Base-by-base conservation (phyloP, 2,113 vertebrate species). In the Panthera tigris region DNA sequence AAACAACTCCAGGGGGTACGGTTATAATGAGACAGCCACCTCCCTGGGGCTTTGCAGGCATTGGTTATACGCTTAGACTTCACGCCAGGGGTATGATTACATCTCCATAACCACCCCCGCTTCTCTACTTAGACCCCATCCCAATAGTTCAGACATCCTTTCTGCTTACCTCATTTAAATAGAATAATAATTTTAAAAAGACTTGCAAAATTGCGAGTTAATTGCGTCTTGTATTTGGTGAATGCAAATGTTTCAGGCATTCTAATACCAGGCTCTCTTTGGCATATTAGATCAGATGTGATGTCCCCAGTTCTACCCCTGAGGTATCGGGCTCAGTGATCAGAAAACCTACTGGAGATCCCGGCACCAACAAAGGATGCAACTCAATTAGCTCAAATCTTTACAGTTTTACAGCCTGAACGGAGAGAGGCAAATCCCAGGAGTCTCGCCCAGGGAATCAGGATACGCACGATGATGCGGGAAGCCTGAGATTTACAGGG, bases 331-430 rank as follows among this genome's bases (percentile, higher is more conserved):
- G 55, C 82, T 74, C 84, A 79, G 66, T 39, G 80, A 95, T 94
- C 91, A 94, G 96, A 78, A 97, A 95, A 92, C 74, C 50, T 92
- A 85, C 52, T 25, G 33, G 65, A 92, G 65, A 97, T 55, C 74
- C 48, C 39, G 45, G 73, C 1, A 14, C 39, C 63, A 84, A 68
- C 66, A 83, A 87, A 97, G 39, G 85, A 76, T 86, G 76, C 79
- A 97, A 96, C 84, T 98, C 93, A 98, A 79, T 98, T 98, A 97
- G 93, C 48, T 97, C 57, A 57, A 29, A 81, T 79, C 91, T 93
- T 84, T 80, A 73, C 61, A 48, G 39, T 87, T 95, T 95, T 88
- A 79, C n/a, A 96, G 88, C 33, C 90, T 92, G 11, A 92, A 68
- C 48, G 45, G 50, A 93, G 88, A 96, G 36, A 94, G 29, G 16